Base-by-base conservation (phyloP, 2,113 vertebrate species). In the Benitochromis conjunctus region DNA sequence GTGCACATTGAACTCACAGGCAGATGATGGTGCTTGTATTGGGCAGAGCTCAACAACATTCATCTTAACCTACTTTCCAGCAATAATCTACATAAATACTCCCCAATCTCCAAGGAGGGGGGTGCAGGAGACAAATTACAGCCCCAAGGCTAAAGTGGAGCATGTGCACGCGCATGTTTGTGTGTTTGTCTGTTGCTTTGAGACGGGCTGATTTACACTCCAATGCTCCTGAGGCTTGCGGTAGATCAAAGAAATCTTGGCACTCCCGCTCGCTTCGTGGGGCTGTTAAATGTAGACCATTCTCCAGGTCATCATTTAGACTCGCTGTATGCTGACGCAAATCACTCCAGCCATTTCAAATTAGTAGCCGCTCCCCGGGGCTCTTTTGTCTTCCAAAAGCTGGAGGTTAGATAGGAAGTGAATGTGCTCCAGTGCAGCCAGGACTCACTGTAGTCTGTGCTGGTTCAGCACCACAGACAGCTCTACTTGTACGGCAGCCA, bases 41-140 rank as follows among this genome's bases (percentile, higher is more conserved):
- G 74, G 36, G 36, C 74, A 29, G 79, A 54, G 88, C 69, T 82
- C 24, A 56, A 83, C 85, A 83, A 88, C 89, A 89, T 94, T 94
- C 87, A 94, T 94, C 91, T 94, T 94, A 94, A 95, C 95, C 95
- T 94, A 95, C 90, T 96, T 95, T 94, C 81, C 89, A 92, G 90
- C 85, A 88, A 91, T 94, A 94, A 94, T 94, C 94, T 94, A 86
- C 94, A 95, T 91, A 95, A 93, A 94, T 74, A 93, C 89, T 86
- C 83, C 83, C 88, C 85, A 56, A 86, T 89, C 92, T 92, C 89
- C 29, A 21, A 77, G 85, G 91, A 90, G 81, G 83, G 78, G 84
- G 86, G 85, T n/a, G 87, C 91, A 85, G 80, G 82, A 94, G 93
- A 96, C 90, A 91, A 95, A 94, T 94, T 84, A 87, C 92, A 86